phyloP scores from a whole-genome alignment of 2,888 invertebrate species.

The Cataglyphis rosenhaueri region DNA sequence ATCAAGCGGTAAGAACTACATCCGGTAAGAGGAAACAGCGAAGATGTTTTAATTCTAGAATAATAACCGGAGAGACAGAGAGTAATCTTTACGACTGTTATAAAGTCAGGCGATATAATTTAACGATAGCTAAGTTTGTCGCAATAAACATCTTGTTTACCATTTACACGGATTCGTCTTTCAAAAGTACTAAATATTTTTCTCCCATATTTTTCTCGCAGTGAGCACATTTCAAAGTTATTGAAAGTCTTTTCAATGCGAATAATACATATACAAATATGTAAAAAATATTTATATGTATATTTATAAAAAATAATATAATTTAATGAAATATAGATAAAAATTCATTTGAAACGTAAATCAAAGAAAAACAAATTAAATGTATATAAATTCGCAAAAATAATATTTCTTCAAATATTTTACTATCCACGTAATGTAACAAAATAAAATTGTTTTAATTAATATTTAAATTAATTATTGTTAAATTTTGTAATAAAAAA shows the following conservation, averaged over 20 bases:
- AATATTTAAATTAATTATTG: not conserved
- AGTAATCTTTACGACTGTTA: constrained; percentile 11
- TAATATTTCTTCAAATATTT: not conserved
- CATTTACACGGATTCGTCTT: not conserved
- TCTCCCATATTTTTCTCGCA: not conserved
- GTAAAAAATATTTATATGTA: not conserved
- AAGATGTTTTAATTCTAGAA: not conserved
- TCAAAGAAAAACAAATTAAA: not conserved
- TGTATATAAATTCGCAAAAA: not conserved
- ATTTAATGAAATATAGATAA: not conserved
- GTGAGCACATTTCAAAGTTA: not conserved
- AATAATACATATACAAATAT: not conserved
- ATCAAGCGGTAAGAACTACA: not conserved
- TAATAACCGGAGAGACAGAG: not conserved
- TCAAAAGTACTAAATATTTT: not conserved
- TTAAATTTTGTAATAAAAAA: not conserved
- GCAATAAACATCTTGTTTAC: not conserved
- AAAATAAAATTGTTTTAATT: not conserved
- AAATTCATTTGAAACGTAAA: not conserved
- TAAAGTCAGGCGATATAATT: constrained; percentile 6
- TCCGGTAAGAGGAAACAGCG: not conserved
- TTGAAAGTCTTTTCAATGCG: not conserved
- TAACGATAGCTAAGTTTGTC: not conserved
- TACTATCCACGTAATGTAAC: not conserved
- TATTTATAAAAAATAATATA: not conserved